Base-by-base conservation (phyloP, 1,140 invertebrate species). In the Atta colombica region DNA sequence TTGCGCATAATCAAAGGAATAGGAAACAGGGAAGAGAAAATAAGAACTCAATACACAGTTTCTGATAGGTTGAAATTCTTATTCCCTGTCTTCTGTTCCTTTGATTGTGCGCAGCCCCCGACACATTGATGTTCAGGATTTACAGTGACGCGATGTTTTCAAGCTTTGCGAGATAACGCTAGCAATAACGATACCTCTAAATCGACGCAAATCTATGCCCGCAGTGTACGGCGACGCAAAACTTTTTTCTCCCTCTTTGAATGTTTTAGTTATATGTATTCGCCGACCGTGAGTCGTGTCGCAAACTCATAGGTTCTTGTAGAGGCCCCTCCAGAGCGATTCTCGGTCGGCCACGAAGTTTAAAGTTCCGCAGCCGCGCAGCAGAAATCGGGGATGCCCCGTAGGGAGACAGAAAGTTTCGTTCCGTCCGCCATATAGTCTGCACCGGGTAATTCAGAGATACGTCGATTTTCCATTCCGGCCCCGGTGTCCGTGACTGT, bases 391-490 rank as follows among this genome's bases (percentile, higher is more conserved):
- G 81, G 63, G 86, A 85, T 87, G 87, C 75, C 80, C 91, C 90
- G 81, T 84, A 74, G 89, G 89, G 86, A 82, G 63, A 89, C 77
- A 12, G 63, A 88, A 89, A 90, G 74, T 77, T 90, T 90, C 68
- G 85, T 77, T 81, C 89, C 84, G 84, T 89, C 87, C 75, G 86
- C 77, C 81, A 77, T 90, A 81, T 63, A 85, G 88, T 80, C 81
- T 90, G 80, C 75, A 51, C 88, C 87, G 71, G 75, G 89, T 90
- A 90, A 87, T 87, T 90, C 69, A 61, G 78, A 85, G 86, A 90
- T 82, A 87, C 86, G 85, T 89, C 80, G 89, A 91, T 91, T 88
- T 90, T 90, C 89, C 87, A 91, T 88, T 90, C 89, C 82, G 53
- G 61, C 28, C 58, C 12, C 65, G 58, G 65, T 75, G 55, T 63